Conservation (phyloP, 2,797 vertebrate species). For the Mormyrops attenuatus region DNA sequence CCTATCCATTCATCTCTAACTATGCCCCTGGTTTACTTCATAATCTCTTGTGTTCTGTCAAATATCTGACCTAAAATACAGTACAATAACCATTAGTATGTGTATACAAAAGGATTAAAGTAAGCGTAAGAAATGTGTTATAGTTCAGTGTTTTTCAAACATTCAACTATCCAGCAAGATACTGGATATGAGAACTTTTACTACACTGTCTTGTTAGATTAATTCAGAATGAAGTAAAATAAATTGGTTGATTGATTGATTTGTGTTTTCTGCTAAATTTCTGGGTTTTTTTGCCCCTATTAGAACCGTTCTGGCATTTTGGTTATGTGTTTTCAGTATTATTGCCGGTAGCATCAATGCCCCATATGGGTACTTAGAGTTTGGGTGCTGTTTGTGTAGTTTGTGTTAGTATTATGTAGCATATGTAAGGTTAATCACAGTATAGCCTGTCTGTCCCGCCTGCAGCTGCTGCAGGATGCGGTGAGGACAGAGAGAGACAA, state of each 20-base stretch:
- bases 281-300: not conserved
- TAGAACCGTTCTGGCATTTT: not conserved
- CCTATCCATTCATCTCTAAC: not conserved
- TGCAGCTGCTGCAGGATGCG: not conserved
- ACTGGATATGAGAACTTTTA: not conserved
- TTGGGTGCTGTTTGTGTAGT: not conserved
- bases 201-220: not conserved
- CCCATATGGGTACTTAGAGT: not conserved
- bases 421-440: not conserved
- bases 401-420: not conserved
- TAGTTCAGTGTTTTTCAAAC: not conserved
- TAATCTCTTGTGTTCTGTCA: not conserved
- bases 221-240: not conserved
- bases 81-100: not conserved
- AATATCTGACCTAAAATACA: not conserved
- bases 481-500: not conserved
- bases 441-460: not conserved
- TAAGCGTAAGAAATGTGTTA: not conserved
- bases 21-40: not conserved
- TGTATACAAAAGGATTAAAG: not conserved
- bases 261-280: not conserved
- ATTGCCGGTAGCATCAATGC: not conserved
- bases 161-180: not conserved
- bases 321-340: not conserved
- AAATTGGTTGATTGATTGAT: not conserved